These are phyloP conservation scores for Phenacoccus solenopsis DNA, from an alignment of 1,140 invertebrate species.

Conservation along the genomic window DNA sequence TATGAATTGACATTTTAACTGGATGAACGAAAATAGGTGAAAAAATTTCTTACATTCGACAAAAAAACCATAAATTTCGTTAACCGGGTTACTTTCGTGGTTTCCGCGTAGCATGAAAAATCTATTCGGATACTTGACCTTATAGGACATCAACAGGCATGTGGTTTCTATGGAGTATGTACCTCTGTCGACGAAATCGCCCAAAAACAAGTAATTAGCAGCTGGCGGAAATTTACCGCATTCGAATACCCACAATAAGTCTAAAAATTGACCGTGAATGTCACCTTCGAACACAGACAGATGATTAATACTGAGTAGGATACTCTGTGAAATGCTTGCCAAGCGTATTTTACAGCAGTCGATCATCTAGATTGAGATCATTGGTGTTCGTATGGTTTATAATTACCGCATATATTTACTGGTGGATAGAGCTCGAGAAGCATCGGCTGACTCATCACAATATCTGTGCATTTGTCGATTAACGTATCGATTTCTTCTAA, in stretches of 20 bases:
- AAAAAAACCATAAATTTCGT: conserved; percentile 58
- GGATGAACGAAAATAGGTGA: not conserved
- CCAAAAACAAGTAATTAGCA: conserved; percentile 38
- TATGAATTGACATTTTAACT: not conserved
- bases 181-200: conserved; percentile 39
- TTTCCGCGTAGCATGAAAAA: conserved; percentile 80
- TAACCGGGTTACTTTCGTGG: conserved; percentile 74
- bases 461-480: not conserved
- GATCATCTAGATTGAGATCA: too few relatives aligned
- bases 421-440: not conserved
- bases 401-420: not conserved
- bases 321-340: too few relatives aligned
- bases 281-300: not conserved
- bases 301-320: too few relatives aligned
- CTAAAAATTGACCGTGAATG: conserved; percentile 7
- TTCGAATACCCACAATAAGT: conserved; percentile 33
- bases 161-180: conserved; percentile 37
- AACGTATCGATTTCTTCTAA: not conserved
- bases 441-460: not conserved
- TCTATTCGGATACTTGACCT: conserved; percentile 79
- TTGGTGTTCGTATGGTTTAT: not conserved
- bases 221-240: conserved; percentile 36
- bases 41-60: conserved; percentile 8
- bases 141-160: conserved; percentile 50
- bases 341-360: too few relatives aligned